phyloP scores from a whole-genome alignment of 2,113 vertebrate genomes.

The Cyprinodon variegatus region DNA sequence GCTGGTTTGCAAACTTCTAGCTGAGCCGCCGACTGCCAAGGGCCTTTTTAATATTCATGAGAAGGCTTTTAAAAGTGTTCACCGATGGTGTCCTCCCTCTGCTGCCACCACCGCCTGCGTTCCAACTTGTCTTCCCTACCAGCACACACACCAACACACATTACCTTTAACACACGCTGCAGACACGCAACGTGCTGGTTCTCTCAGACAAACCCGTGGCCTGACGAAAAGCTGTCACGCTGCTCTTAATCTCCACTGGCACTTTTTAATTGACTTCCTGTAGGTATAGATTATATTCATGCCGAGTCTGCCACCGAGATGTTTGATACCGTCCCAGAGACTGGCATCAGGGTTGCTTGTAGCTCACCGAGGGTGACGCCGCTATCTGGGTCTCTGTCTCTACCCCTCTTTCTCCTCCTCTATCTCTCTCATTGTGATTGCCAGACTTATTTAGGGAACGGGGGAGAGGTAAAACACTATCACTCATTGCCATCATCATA shows the following conservation, averaged over 20 bases:
- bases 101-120: slow-evolving; percentile 39
- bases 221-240: slow-evolving; percentile 81
- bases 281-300: slow-evolving; percentile 91
- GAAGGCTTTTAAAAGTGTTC: slow-evolving; percentile 73
- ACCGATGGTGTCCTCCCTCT: slow-evolving; percentile 44
- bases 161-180: slow-evolving; percentile 51
- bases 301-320: slow-evolving; percentile 79
- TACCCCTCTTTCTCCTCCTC: slow-evolving; percentile 19
- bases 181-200: slow-evolving; percentile 41
- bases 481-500: slow-evolving; percentile 76
- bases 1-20: slow-evolving; percentile 94
- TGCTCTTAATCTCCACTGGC: slow-evolving; percentile 92
- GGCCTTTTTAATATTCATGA: slow-evolving; percentile 78
- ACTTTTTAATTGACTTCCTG: slow-evolving; percentile 95
- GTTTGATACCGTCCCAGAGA: slow-evolving; percentile 74
- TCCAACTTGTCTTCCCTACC: slow-evolving; percentile 60
- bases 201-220: slow-evolving; percentile 74
- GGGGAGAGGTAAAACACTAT: slow-evolving; percentile 74
- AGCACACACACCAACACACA: slow-evolving; percentile 36
- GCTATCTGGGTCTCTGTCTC: slow-evolving; percentile 45
- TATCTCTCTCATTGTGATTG: slow-evolving; percentile 55
- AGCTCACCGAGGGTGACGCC: slow-evolving; percentile 62
- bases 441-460: slow-evolving; percentile 64
- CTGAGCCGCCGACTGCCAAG: slow-evolving; percentile 62
- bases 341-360: slow-evolving; percentile 73